Percentiles rank a stretch among this genome's conserved stretches.
Evolutionary conservation across 1,140 invertebrate species (phyloP).

Genomic region (Diploscapter pachys): DNA sequence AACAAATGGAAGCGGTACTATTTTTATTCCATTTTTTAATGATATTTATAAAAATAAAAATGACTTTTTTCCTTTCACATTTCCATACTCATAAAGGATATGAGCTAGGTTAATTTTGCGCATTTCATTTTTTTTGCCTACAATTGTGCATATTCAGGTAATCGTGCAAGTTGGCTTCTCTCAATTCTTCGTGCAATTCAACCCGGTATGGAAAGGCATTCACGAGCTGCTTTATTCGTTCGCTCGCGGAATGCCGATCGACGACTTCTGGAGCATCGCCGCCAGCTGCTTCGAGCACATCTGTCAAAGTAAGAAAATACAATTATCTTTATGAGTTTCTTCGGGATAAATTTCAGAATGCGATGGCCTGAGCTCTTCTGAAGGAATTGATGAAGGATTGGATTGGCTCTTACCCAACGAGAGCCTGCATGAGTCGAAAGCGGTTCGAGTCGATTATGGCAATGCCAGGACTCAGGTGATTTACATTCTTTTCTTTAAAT

Average conservation of each 20-base stretch:
- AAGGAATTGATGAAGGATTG: not conserved
- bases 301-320: conserved; percentile 5
- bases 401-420: not conserved
- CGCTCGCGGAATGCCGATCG: conserved; percentile 33
- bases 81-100: not conserved
- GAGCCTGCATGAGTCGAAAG: not conserved
- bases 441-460: not conserved
- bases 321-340: not conserved
- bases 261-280: conserved; percentile 28
- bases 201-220: conserved; percentile 26
- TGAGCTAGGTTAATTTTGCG: not conserved
- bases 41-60: too few relatives aligned
- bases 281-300: not conserved
- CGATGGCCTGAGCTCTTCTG: not conserved
- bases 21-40: not conserved
- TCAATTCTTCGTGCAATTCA: conserved; percentile 35
- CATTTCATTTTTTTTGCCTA: not conserved
- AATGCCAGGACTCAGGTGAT: not conserved
- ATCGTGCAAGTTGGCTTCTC: conserved; percentile 17
- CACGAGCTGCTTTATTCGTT: conserved; percentile 25
- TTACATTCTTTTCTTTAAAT: conserved; percentile 10
- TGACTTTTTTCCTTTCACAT: too few relatives aligned
- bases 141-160: conserved; percentile 21
- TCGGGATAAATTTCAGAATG: not conserved
- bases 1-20: conserved; percentile 5